These are phyloP conservation scores for Helogale parvula DNA, from an alignment of 2,113 vertebrate genomes.

Conservation along the genomic window DNA sequence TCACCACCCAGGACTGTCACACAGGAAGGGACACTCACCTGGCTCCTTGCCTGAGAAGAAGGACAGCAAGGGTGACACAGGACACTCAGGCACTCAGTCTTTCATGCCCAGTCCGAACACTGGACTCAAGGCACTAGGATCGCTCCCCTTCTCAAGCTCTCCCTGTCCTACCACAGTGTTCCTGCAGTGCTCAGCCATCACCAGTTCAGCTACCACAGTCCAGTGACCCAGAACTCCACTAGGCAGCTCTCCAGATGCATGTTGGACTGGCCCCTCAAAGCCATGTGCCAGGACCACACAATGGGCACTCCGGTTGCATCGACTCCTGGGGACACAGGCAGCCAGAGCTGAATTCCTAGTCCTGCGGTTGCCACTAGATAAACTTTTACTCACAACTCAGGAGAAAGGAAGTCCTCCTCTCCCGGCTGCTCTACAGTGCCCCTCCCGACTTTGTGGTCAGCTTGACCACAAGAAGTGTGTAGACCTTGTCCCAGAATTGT, in stretches of 20 bases:
- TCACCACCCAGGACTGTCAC: no score
- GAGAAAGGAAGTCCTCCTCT: not conserved
- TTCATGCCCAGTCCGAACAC: not conserved
- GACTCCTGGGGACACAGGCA: rapidly evolving
- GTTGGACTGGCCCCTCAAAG: not conserved
- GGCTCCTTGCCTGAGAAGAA: not conserved
- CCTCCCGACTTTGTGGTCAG: not conserved
- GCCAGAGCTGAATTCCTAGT: not conserved
- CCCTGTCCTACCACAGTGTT: not conserved
- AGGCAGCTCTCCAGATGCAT: not conserved
- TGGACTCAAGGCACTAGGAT: not conserved
- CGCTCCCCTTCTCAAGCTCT: not conserved
- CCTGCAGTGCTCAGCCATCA: not conserved
- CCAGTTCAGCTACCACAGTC: not conserved
- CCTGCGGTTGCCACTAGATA: not conserved
- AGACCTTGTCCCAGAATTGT: not conserved
- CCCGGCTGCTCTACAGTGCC: not conserved
- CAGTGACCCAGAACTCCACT: not conserved
- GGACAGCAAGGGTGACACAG: not conserved
- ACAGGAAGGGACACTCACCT: not conserved
- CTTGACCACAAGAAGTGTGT: not conserved
- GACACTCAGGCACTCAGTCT: not conserved
- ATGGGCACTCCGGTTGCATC: rapidly evolving
- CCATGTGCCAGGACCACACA: not conserved
- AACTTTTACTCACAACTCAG: not conserved